Conservation (phyloP, 2,797 vertebrate species). For the Lacerta viridis region DNA sequence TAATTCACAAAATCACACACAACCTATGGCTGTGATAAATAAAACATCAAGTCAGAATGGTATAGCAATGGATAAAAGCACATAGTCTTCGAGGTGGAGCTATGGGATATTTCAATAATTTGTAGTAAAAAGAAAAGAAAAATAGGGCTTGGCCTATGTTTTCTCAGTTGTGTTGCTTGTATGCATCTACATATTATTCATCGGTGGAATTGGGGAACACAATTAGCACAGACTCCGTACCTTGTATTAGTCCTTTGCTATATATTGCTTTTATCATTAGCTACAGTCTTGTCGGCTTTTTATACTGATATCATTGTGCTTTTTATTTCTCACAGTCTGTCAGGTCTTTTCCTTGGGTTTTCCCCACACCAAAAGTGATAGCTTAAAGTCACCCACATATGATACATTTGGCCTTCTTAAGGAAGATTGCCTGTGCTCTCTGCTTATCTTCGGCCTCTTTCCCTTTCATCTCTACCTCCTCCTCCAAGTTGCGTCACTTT, state of each 20-base stretch:
- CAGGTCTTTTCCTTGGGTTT: not conserved
- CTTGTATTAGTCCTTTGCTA: slow-evolving; percentile 57
- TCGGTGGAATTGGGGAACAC: slow-evolving; percentile 61
- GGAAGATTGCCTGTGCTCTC: slow-evolving; percentile 8
- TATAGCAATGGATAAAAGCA: not conserved
- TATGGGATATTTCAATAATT: slow-evolving; percentile 30
- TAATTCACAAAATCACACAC: not conserved
- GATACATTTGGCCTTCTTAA: slow-evolving; percentile 52
- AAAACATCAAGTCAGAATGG: not conserved
- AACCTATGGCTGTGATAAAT: not conserved
- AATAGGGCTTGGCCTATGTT: slow-evolving; percentile 37
- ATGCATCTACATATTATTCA: slow-evolving; percentile 53
- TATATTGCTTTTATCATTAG: slow-evolving; percentile 55
- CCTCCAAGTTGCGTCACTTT: slow-evolving; percentile 78
- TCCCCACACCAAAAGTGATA: slow-evolving; percentile 31
- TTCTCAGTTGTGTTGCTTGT: slow-evolving; percentile 51
- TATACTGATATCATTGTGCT: slow-evolving; percentile 61
- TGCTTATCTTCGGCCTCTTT: slow-evolving; percentile 50
- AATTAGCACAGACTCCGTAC: slow-evolving; percentile 69
- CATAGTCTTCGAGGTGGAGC: not conserved
- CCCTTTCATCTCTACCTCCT: slow-evolving; percentile 69
- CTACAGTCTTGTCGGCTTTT: slow-evolving; percentile 69
- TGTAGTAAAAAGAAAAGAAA: slow-evolving; percentile 37
- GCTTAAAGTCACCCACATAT: slow-evolving; percentile 52
- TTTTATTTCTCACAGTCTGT: slow-evolving; percentile 43